Conservation (phyloP, 2,797 vertebrate species). For the Anguilla marmorata region DNA sequence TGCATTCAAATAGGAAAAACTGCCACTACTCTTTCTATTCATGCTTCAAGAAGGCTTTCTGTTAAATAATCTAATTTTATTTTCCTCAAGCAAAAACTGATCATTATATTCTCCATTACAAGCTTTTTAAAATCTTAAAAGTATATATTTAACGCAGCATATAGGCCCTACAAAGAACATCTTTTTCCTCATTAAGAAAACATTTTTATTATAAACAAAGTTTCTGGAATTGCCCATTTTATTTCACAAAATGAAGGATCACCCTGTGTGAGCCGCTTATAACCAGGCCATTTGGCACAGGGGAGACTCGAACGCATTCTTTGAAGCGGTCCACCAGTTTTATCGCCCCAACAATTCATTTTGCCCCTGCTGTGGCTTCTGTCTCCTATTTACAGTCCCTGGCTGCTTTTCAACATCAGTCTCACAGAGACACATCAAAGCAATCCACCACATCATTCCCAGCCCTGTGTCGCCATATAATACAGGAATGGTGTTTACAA, state of each 20-base stretch:
- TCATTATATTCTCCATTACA: too few species aligned
- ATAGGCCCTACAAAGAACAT: background rate
- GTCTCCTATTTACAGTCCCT: background rate
- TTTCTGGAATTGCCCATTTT: background rate
- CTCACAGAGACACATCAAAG: background rate
- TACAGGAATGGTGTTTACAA: background rate
- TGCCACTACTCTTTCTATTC: too few species aligned
- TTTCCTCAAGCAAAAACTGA: too few species aligned
- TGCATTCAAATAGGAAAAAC: too few species aligned
- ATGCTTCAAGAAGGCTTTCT: too few species aligned
- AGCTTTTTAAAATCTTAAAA: too few species aligned
- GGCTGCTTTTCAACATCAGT: background rate
- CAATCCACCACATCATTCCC: background rate
- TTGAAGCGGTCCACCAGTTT: background rate
- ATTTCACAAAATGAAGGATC: background rate
- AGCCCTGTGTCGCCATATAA: background rate
- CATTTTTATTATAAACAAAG: background rate
- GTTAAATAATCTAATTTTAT: too few species aligned
- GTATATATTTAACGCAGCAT: too few species aligned
- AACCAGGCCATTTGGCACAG: background rate
- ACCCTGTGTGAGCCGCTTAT: background rate
- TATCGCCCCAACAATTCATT: background rate
- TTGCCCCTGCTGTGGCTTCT: background rate
- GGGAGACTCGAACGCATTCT: background rate
- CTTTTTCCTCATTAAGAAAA: background rate